Percentiles rank a stretch among this genome's conserved stretches.
Conservation (phyloP, 2,888 invertebrate species). For the Aphelenchoides bicaudatus region DNA sequence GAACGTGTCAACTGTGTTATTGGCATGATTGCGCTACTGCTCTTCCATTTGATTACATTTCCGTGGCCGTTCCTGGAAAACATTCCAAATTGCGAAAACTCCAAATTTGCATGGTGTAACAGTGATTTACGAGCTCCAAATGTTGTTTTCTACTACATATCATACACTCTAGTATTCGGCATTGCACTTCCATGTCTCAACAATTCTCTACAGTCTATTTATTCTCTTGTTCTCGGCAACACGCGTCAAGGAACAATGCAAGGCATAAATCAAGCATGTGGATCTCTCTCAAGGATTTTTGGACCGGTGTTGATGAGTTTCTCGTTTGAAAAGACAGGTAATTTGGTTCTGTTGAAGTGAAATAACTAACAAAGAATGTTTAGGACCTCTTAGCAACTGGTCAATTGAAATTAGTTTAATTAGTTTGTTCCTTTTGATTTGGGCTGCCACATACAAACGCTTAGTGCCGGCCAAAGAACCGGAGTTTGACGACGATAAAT, state of each 20-base stretch:
- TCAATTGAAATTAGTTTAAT: constrained; percentile 35
- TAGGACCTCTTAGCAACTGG: constrained; percentile 41
- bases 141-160: constrained; percentile 35
- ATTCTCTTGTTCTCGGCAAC: constrained; percentile 34
- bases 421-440: constrained; percentile 28
- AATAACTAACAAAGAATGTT: constrained; percentile 31
- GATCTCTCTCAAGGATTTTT: constrained; percentile 38
- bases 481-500: too few species aligned
- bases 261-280: constrained; percentile 41
- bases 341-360: constrained; percentile 20
- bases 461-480: constrained; percentile 17
- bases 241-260: constrained; percentile 39
- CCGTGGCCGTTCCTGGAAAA: constrained; percentile 39
- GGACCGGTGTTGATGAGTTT: constrained; percentile 39
- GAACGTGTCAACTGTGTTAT: constrained; percentile 36
- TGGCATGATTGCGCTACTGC: constrained; percentile 33
- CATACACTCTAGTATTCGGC: constrained; percentile 37
- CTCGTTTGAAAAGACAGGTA: not conserved
- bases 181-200: constrained; percentile 37
- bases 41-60: constrained; percentile 39
- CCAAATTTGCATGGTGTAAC: constrained; percentile 40
- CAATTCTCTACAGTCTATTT: constrained; percentile 42
- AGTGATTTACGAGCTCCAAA: constrained; percentile 31
- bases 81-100: too few species aligned
- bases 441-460: constrained; percentile 30